Conservation (phyloP, 2,113 vertebrate genomes). For the Esox niger region DNA sequence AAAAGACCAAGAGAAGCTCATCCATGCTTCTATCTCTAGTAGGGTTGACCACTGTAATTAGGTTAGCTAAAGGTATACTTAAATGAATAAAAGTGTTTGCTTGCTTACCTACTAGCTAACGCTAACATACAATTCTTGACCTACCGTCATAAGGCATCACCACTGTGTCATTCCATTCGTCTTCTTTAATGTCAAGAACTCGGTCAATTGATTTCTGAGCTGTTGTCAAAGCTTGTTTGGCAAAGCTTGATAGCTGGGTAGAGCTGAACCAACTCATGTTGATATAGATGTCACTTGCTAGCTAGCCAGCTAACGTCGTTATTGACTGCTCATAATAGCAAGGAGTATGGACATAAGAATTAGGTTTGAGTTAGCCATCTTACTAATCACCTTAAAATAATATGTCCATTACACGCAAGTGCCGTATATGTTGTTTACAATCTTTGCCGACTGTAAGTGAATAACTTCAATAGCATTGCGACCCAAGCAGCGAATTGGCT, state of each 20-base stretch:
- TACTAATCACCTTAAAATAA: background rate
- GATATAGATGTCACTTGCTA: constrained; percentile 1
- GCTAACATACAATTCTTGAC: constrained; percentile 30
- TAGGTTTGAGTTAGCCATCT: background rate
- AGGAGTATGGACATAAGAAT: background rate
- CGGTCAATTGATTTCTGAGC: constrained; percentile 98
- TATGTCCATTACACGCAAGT: too few species aligned
- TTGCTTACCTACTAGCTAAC: background rate
- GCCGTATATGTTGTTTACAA: background rate
- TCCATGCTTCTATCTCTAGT: too few species aligned
- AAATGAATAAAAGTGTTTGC: too few species aligned
- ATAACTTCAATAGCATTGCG: background rate
- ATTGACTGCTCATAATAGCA: constrained; percentile 3
- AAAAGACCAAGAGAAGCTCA: too few species aligned
- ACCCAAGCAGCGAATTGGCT: too few species aligned
- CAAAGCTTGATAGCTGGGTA: constrained; percentile 95
- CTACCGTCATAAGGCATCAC: constrained; percentile 79
- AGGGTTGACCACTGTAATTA: too few species aligned
- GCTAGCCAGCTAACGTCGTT: constrained; percentile 15
- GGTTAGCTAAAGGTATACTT: too few species aligned
- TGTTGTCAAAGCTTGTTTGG: constrained; percentile 94
- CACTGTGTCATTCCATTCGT: constrained; percentile 82
- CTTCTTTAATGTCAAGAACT: constrained; percentile 94
- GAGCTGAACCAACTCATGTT: constrained; percentile 99
- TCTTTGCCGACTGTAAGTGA: background rate